phyloP scores from a whole-genome alignment of 2,888 invertebrate genomes.

The Ectropis crepuscularia region DNA sequence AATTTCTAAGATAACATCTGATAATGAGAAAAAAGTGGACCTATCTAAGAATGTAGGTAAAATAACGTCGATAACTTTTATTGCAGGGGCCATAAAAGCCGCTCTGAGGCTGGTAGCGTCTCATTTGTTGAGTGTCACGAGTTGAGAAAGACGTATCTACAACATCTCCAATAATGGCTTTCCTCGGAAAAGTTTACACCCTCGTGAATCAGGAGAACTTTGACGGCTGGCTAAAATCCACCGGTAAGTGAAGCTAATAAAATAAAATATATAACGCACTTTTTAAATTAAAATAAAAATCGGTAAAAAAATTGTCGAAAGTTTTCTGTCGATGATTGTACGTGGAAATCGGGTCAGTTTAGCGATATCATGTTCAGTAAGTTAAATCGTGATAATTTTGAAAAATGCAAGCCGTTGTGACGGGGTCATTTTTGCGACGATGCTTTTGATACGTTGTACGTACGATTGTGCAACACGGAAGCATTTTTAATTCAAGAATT shows the following conservation, averaged over 20 bases:
- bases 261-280: too few relatives aligned
- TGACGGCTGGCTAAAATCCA: conserved; percentile 33
- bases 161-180: conserved; percentile 28
- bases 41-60: conserved; percentile 9
- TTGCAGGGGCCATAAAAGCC: conserved; percentile 32
- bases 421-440: too few relatives aligned
- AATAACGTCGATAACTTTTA: conserved; percentile 23
- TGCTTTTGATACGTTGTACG: too few relatives aligned
- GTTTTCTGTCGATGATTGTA: too few relatives aligned
- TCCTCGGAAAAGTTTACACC: conserved; percentile 35
- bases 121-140: conserved; percentile 33
- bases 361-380: too few relatives aligned
- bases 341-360: too few relatives aligned
- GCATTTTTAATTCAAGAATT: too few relatives aligned
- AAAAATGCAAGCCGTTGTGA: too few relatives aligned
- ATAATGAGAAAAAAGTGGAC: conserved; percentile 9
- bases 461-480: too few relatives aligned
- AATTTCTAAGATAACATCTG: conserved; percentile 9
- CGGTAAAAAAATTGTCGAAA: too few relatives aligned
- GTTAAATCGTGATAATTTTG: too few relatives aligned
- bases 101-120: background rate
- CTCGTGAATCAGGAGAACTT: conserved; percentile 40
- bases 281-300: too few relatives aligned
- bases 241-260: conserved; percentile 33
- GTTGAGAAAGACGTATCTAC: conserved; percentile 16